A percentile compares a stretch with the other conserved stretches of the same genome.
phyloP scores from a whole-genome alignment of 2,797 vertebrate genomes.

The Eulemur albifrons region DNA sequence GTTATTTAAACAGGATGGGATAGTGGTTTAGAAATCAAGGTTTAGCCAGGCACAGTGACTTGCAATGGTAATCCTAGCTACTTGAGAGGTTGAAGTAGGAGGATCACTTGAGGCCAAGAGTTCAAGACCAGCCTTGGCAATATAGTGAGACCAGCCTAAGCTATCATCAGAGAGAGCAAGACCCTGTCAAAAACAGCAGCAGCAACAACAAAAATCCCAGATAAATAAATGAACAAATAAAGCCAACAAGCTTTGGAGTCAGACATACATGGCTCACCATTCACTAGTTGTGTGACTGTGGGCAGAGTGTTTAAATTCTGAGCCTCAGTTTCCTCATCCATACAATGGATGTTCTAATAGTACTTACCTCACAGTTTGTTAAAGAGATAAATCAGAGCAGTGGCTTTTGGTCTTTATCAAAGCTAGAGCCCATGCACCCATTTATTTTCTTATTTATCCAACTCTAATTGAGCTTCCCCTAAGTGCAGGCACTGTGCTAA shows the following conservation, averaged over 20 bases:
- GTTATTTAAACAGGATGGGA: not conserved
- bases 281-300: not conserved
- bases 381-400: not conserved
- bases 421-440: not conserved
- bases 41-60: not conserved
- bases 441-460: conserved; percentile 25
- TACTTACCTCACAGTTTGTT: not conserved
- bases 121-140: not conserved
- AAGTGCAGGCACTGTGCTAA: not conserved
- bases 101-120: not conserved
- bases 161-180: not conserved
- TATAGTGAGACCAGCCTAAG: not conserved
- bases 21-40: not conserved
- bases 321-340: not conserved
- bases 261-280: not conserved
- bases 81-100: not conserved
- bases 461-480: not conserved
- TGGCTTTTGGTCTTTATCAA: not conserved
- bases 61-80: not conserved
- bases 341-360: not conserved
- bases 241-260: not conserved
- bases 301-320: not conserved
- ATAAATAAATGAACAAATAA: not conserved
- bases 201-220: too few relatives aligned
- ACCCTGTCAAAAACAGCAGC: not conserved